A percentile compares a stretch with the other conserved stretches of the same genome.
Evolutionary conservation across 2,113 vertebrate species (phyloP).

Genomic region (Tylochromis polylepis): DNA sequence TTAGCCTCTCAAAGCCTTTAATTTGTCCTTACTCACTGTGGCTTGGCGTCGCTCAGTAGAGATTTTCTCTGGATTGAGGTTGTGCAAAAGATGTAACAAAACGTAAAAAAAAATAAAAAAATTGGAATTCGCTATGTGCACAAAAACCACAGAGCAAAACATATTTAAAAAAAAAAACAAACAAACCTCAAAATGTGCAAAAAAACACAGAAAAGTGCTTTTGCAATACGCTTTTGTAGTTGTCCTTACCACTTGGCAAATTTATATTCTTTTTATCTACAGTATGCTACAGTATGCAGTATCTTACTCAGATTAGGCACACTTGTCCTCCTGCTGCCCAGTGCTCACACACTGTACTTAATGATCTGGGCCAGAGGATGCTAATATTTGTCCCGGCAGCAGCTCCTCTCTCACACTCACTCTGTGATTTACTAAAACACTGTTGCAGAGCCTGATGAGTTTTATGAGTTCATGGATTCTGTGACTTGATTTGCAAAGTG

Average conservation of each 20-base stretch:
- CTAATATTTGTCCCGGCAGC: not conserved
- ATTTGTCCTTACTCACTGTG: not conserved
- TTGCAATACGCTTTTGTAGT: not conserved
- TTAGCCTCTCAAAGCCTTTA: not conserved
- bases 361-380: not conserved
- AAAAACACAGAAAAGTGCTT: not conserved
- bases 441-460: not conserved
- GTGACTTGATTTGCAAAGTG: not conserved
- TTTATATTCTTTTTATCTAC: not conserved
- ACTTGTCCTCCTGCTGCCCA: not conserved
- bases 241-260: not conserved
- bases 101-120: fast-evolving
- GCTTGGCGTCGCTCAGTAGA: not conserved
- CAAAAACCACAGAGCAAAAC: not conserved
- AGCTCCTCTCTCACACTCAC: not conserved
- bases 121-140: not conserved
- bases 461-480: not conserved
- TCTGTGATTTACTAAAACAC: not conserved
- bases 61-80: not conserved
- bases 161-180: not conserved
- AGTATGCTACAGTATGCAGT: not conserved
- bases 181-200: not conserved
- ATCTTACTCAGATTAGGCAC: not conserved
- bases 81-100: not conserved
- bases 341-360: not conserved